Percentiles rank a stretch among this genome's conserved stretches.
Evolutionary conservation across 1,140 invertebrate species (phyloP).

Genomic region (Globodera ellingtonae): DNA sequence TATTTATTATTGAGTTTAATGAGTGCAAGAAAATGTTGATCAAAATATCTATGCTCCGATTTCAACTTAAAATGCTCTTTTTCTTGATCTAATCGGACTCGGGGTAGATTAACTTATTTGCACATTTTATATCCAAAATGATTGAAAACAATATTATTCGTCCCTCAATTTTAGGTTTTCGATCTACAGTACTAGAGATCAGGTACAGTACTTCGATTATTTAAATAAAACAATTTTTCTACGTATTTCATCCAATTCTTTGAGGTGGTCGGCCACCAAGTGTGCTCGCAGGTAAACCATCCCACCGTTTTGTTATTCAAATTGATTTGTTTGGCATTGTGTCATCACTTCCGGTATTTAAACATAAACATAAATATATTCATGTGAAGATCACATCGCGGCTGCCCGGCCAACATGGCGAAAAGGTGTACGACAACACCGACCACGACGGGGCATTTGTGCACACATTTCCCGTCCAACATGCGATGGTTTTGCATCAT

Average conservation of each 20-base stretch:
- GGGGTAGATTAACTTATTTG: too few relatives aligned
- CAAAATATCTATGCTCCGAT: not conserved
- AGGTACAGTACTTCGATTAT: conserved; percentile 48
- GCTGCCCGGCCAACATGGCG: conserved; percentile 55
- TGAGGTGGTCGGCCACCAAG: conserved; percentile 35
- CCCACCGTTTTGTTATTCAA: not conserved
- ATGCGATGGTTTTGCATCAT: conserved; percentile 57
- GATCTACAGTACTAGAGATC: conserved; percentile 55
- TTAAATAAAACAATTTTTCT: not conserved
- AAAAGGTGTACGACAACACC: conserved; percentile 54
- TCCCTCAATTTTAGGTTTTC: conserved; percentile 37
- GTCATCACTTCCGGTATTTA: not conserved
- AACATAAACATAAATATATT: too few relatives aligned
- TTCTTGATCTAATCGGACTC: too few relatives aligned
- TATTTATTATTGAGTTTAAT: not conserved
- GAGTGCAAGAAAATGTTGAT: not conserved
- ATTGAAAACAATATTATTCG: not conserved
- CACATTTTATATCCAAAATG: too few relatives aligned
- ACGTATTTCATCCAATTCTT: not conserved
- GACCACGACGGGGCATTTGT: conserved; percentile 62
- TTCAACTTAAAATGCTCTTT: too few relatives aligned
- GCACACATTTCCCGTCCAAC: conserved; percentile 54
- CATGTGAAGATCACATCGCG: conserved; percentile 51
- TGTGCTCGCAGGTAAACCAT: conserved; percentile 53
- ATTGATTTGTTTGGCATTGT: not conserved